phyloP scores from a whole-genome alignment of 2,888 invertebrate species.

The Hesperia comma region DNA sequence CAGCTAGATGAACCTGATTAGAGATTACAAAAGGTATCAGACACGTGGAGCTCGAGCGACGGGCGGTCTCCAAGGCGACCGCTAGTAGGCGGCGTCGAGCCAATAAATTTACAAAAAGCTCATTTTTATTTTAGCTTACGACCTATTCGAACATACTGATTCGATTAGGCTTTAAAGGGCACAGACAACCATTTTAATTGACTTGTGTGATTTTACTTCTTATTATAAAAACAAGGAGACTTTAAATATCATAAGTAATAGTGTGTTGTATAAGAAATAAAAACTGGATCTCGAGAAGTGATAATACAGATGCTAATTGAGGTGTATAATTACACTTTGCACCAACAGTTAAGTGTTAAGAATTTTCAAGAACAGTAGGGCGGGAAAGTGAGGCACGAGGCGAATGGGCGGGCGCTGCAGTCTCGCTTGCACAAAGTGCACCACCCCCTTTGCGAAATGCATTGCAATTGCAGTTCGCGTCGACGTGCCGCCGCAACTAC shows the following conservation, averaged over 20 bases:
- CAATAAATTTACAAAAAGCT: constrained; percentile 35
- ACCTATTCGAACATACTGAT: constrained; percentile 15
- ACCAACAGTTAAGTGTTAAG: constrained; percentile 54
- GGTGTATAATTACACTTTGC: constrained; percentile 39
- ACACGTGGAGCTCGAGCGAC: constrained; percentile 57
- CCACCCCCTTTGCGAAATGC: constrained; percentile 75
- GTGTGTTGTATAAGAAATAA: constrained; percentile 14
- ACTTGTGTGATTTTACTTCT: no score
- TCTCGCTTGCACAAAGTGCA: constrained; percentile 82
- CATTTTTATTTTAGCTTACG: constrained; percentile 30
- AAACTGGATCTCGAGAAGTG: constrained; percentile 4
- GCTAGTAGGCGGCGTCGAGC: constrained; percentile 61
- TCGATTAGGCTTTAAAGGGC: background rate
- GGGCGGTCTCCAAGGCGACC: constrained; percentile 73
- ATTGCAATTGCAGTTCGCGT: constrained; percentile 74
- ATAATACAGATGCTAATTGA: constrained; percentile 36
- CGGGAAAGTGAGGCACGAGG: constrained; percentile 82
- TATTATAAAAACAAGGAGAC: no score
- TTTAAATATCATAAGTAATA: background rate
- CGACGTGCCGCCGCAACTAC: constrained; percentile 62
- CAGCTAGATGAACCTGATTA: background rate
- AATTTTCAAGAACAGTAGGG: constrained; percentile 72
- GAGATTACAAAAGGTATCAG: constrained; percentile 36
- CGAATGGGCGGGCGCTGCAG: constrained; percentile 82
- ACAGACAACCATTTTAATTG: no score